phyloP scores from a whole-genome alignment of 2,113 vertebrate genomes.

The Mirza zaza region DNA sequence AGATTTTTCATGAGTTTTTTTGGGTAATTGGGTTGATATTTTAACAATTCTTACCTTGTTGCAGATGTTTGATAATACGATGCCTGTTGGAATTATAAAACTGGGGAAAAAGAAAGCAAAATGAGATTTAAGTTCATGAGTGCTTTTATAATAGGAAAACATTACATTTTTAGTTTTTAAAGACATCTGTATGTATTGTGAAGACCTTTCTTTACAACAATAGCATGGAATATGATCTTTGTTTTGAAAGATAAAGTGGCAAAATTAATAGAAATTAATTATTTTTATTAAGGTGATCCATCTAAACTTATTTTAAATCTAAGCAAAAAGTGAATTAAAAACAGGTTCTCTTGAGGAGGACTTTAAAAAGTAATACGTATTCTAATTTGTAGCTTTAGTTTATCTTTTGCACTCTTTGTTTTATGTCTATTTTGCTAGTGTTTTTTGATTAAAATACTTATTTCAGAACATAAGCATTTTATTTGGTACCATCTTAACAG shows the following conservation, averaged over 20 bases:
- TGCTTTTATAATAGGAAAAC: neutral
- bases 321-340: slow-evolving; percentile 41
- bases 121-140: neutral
- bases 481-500: slow-evolving; percentile 66
- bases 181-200: neutral
- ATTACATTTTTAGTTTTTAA: neutral
- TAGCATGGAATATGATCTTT: neutral
- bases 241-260: neutral
- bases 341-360: slow-evolving; percentile 14
- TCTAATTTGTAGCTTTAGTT: slow-evolving; percentile 2
- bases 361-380: neutral
- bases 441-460: slow-evolving; percentile 56
- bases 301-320: neutral
- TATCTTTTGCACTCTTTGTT: neutral
- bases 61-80: neutral
- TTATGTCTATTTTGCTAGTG: neutral
- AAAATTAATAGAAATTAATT: slow-evolving; percentile 16
- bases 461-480: slow-evolving; percentile 66
- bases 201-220: slow-evolving; percentile 38
- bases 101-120: neutral
- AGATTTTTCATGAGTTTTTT: neutral
- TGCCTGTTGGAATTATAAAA: neutral
- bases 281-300: neutral
- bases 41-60: neutral
- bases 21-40: neutral